Base-by-base conservation (phyloP, 1,140 invertebrate species). In the Macrobrachium rosenbergii region DNA sequence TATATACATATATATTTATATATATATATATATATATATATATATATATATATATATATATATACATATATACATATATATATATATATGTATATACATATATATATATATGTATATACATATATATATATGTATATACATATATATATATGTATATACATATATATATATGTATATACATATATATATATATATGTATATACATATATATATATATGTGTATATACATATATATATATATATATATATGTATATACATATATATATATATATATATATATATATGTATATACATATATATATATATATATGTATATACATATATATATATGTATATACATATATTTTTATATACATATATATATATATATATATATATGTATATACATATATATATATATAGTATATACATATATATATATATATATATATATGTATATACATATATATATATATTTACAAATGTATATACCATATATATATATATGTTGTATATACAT, bases 401-500 rank as follows among this genome's bases (percentile, higher is more conserved):
- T 67, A 11, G 8, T 67, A 67, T 67, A 67, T 12, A 67, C 8
- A 67, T 67, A 67, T 67, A 17, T 67, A 67, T 67, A 23, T 67
- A 67, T 67, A 67, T 67, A 67, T 67, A 67, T 67, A 67, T 23
- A 21, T 21, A 21, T 67, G 5, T 67, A 21, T 21, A 21, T 23
- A 67, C 8, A 67, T 67, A 67, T 67, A 8, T 67, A 69, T n/a
- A 69, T n/a, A 69, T n/a, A 69, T n/a, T n/a, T n/a, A n/a, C n/a
- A n/a, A n/a, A 69, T n/a, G n/a, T n/a, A 69, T 16, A 69, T 69
- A 69, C 0, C n/a, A n/a, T n/a, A n/a, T n/a, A 69, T n/a, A 69
- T 69, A 69, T n/a, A 69, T n/a, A 69, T n/a, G n/a, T n/a, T n/a
- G n/a, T n/a, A 69, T n/a, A 69, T n/a, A 69, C 2, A 69, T 67